phyloP scores from a whole-genome alignment of 2,113 vertebrate genomes.

The Chunga burmeisteri region DNA sequence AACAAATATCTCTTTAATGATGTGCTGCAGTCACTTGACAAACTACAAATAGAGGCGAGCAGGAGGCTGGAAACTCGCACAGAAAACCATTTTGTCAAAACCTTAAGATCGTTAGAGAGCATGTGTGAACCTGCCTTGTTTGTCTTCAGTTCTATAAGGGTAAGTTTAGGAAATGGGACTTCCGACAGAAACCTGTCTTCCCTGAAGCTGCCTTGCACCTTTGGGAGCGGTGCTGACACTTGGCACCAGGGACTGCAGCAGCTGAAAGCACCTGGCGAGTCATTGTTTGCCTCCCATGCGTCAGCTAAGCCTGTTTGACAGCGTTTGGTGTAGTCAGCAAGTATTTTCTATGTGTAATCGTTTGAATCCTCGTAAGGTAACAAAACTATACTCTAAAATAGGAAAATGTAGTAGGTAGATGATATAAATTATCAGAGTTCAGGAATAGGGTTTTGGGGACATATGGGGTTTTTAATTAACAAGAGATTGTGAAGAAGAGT shows the following conservation, averaged over 20 bases:
- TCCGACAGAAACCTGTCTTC: neutral
- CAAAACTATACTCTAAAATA: neutral
- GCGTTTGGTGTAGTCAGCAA: neutral
- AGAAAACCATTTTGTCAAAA: neutral
- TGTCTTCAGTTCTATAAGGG: neutral
- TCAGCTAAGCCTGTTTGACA: neutral
- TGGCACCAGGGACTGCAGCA: neutral
- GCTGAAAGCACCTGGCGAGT: neutral
- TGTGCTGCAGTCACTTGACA: neutral
- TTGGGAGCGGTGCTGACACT: neutral
- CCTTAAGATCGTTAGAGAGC: neutral
- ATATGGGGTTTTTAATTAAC: neutral
- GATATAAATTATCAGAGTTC: neutral
- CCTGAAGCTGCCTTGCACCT: neutral
- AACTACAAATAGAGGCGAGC: neutral
- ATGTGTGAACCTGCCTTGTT: neutral
- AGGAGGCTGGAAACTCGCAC: neutral
- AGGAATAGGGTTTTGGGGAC: neutral
- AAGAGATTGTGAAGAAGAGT: neutral
- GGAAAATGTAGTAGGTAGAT: neutral
- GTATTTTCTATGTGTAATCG: neutral
- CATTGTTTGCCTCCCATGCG: neutral
- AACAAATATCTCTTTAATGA: neutral
- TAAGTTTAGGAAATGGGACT: neutral
- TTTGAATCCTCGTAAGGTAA: neutral